Evolutionary conservation across 1,140 invertebrate genomes (phyloP).

Genomic region (Lepidurus arcticus): DNA sequence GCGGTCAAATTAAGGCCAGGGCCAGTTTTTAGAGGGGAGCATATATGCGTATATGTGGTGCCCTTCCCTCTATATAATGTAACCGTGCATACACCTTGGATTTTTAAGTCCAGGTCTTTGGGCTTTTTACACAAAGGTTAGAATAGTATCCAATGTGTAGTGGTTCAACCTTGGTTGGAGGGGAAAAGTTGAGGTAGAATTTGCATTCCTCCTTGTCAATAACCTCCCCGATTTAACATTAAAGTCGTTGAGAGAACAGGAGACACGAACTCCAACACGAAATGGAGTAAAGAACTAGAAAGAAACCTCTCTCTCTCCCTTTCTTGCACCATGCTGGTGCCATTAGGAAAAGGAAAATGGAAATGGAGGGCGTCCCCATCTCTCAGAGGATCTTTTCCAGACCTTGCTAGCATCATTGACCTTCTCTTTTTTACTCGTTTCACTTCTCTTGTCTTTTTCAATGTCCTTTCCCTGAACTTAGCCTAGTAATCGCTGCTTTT

Average conservation of each 20-base stretch:
- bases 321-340: not conserved
- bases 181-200: not conserved
- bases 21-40: not conserved
- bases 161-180: not conserved
- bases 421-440: not conserved
- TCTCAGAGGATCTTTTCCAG: not conserved
- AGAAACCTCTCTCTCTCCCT: not conserved
- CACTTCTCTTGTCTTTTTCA: not conserved
- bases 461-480: not conserved
- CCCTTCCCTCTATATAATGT: not conserved
- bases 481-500: not conserved
- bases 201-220: conserved; percentile 21
- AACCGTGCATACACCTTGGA: not conserved
- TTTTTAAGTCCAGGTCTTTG: not conserved
- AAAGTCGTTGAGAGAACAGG: not conserved
- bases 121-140: not conserved
- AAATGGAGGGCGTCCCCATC: not conserved
- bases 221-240: not conserved
- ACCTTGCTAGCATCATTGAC: conserved; percentile 10
- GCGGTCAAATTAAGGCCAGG: conserved; percentile 6
- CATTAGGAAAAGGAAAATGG: not conserved
- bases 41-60: not conserved
- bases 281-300: not conserved
- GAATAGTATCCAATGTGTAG: too few relatives aligned
- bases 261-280: not conserved